These are phyloP conservation scores for Cherax quadricarinatus DNA, from an alignment of 1,140 invertebrate species.

Conservation along the genomic window DNA sequence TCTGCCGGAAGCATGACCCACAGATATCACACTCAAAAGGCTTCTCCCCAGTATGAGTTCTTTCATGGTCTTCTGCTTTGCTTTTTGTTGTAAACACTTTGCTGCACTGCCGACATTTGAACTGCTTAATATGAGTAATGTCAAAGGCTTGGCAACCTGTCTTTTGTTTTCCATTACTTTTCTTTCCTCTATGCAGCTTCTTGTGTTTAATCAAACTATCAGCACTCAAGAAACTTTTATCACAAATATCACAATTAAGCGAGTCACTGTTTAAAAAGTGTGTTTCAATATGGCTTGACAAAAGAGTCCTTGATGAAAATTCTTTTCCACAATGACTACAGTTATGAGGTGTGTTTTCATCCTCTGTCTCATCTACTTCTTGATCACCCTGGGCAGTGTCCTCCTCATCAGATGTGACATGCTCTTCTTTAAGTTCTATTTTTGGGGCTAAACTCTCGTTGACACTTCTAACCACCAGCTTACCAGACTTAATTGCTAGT, in stretches of 20 bases:
- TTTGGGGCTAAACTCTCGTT: constrained; percentile 18
- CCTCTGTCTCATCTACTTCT: constrained; percentile 22
- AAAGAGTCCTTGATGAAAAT: constrained; percentile 41
- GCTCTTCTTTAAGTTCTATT: constrained; percentile 38
- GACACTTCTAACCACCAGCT: constrained; percentile 37
- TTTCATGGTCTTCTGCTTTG: constrained; percentile 87
- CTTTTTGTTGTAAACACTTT: constrained; percentile 81
- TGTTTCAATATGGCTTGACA: constrained; percentile 39
- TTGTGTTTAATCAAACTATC: constrained; percentile 55
- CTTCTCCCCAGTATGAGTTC: constrained; percentile 80
- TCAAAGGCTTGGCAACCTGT: constrained; percentile 45
- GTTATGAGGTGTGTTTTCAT: constrained; percentile 10
- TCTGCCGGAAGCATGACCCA: constrained; percentile 74
- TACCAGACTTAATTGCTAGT: constrained; percentile 50
- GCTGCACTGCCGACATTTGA: constrained; percentile 75
- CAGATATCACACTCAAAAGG: constrained; percentile 76
- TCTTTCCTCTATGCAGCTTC: constrained; percentile 46
- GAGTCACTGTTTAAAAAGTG: constrained; percentile 30
- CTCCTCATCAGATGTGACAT: constrained; percentile 26
- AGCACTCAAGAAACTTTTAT: constrained; percentile 48
- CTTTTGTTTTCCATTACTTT: constrained; percentile 41
- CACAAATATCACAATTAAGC: constrained; percentile 49
- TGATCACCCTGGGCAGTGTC: not conserved
- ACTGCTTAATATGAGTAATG: constrained; percentile 55
- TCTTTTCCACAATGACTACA: constrained; percentile 42